phyloP scores from a whole-genome alignment of 2,113 vertebrate genomes.

The Sorex araneus region DNA sequence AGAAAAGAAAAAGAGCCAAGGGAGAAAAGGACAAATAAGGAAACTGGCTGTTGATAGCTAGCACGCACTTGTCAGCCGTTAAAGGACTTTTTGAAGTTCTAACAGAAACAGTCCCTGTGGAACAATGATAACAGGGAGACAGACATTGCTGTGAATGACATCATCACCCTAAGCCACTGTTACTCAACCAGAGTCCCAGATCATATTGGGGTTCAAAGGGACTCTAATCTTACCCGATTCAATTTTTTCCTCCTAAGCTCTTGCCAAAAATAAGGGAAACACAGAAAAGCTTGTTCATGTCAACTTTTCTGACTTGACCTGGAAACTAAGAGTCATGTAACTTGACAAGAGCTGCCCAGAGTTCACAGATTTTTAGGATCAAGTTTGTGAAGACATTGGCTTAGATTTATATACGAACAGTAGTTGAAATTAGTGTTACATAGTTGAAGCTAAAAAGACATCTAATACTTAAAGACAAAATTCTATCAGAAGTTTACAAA shows the following conservation, averaged over 20 bases:
- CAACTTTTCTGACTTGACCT: slow-evolving; percentile 71
- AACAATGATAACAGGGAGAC: slow-evolving; percentile 75
- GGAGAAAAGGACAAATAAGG: slow-evolving; percentile 70
- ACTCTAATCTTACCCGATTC: slow-evolving; percentile 79
- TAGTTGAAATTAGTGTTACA: slow-evolving; percentile 63
- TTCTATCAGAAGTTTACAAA: slow-evolving; percentile 71
- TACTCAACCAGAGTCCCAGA: slow-evolving; percentile 48
- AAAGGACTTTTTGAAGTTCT: slow-evolving; percentile 77
- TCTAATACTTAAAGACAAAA: slow-evolving; percentile 22
- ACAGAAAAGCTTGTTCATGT: slow-evolving; percentile 74
- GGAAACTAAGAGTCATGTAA: slow-evolving; percentile 73
- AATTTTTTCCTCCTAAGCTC: slow-evolving; percentile 45
- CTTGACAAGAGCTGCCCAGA: slow-evolving; percentile 63
- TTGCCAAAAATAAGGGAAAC: slow-evolving; percentile 77
- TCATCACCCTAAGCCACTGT: slow-evolving; percentile 68
- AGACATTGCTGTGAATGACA: slow-evolving; percentile 78
- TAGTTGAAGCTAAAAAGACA: slow-evolving; percentile 53
- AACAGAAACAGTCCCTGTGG: slow-evolving; percentile 67
- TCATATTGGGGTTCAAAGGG: slow-evolving; percentile 76
- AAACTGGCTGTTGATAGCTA: slow-evolving; percentile 70
- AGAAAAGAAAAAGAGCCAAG: slow-evolving; percentile 63
- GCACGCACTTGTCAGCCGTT: slow-evolving; percentile 41
- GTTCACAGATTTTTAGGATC: slow-evolving; percentile 63
- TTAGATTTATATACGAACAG: slow-evolving; percentile 63
- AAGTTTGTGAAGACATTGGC: slow-evolving; percentile 65